Base-by-base conservation (phyloP, 2,888 invertebrate genomes). In the Stenurella melanura region DNA sequence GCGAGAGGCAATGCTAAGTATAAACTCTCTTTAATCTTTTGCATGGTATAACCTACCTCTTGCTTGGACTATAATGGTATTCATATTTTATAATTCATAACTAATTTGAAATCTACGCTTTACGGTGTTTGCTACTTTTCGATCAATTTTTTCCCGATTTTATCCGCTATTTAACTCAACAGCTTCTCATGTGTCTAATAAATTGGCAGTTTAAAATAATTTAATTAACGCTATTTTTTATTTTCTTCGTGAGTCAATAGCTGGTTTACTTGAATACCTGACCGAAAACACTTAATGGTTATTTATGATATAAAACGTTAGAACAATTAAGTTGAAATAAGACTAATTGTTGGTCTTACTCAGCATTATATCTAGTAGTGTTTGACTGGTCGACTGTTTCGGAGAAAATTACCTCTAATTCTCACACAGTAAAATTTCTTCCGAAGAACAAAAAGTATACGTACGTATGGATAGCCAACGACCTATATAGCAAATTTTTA, bases 251-350 rank as follows among this genome's bases (percentile, higher is more conserved):
- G 18, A 17, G 57, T 57, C 57, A 57, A 57, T 57, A 57, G 57
- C 17, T 19, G 18, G 57, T 57, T 18, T n/a, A 17, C 6, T 18
- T 4, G 18, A 57, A 18, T 9, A 17, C 18, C 54, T 54, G 1
- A 18, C 57, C 19, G 57, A 57, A 57, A 57, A 57, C 57, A 9
- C 57, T 54, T 54, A 50, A 54, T 17, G 6, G 17, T 19, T 19
- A 57, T 18, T 57, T 57, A 57, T 57, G n/a, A 57, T 57, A 17
- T 19, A 6, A 57, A 57, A 19, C 57, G 57, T 57, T 57, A 17
- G 1, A 4, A 6, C 57, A 57, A 57, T 57, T 19, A 19, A 17
- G 57, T n/a, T 56, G 18, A 56, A n/a, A n/a, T 57, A 19, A 57
- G 18, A 18, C 3, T 57, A 57, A 57, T 3, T 9, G 57, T 17